These are phyloP conservation scores for Mythimna loreyi DNA, from an alignment of 2,888 invertebrate genomes.

Conservation along the genomic window DNA sequence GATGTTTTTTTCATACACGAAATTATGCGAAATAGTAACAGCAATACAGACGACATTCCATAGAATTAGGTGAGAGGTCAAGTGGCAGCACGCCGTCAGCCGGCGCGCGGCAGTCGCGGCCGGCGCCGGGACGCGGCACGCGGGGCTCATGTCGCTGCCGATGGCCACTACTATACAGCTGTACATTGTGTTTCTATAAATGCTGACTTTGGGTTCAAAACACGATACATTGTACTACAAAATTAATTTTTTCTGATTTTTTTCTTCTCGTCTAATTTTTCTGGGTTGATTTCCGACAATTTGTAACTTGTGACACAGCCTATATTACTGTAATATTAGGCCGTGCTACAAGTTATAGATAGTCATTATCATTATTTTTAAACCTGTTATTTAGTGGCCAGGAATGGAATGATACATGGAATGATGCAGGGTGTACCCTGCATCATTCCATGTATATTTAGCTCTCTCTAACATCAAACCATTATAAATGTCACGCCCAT, in stretches of 20 bases:
- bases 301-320: no score
- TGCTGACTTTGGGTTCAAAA: not conserved
- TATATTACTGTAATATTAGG: not conserved
- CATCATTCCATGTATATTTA: no score
- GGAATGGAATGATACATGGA: no score
- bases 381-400: constrained; percentile 3
- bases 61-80: constrained; percentile 58
- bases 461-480: not conserved
- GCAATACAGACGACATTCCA: constrained; percentile 49
- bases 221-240: no score
- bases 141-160: not conserved
- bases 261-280: no score
- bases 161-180: not conserved
- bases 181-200: not conserved
- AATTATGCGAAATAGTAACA: constrained; percentile 17
- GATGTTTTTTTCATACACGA: not conserved
- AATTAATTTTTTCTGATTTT: no score
- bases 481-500: not conserved
- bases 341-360: not conserved
- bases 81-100: constrained; percentile 36
- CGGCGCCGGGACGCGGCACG: not conserved
- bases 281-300: not conserved
- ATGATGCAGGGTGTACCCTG: not conserved
- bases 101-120: not conserved
- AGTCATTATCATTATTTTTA: not conserved